Evolutionary conservation across 2,797 vertebrate genomes (phyloP), one percentile per base, ranked within the genome.

Genomic region (Diplodus puntazzo): DNA sequence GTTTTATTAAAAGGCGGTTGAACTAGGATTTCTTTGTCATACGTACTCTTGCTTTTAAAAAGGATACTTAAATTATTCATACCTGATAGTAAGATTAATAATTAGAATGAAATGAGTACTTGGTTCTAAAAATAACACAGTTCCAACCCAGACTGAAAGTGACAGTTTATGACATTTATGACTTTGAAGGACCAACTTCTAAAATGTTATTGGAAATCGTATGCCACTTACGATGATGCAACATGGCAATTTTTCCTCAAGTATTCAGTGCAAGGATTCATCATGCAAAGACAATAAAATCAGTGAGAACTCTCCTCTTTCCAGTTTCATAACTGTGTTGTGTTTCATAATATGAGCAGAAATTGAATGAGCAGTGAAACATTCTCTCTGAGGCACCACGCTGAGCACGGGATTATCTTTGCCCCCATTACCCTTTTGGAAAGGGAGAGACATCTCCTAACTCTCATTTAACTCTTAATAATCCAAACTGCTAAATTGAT

Each of bases 371-470:
- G 82, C 80, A 54, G 77, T 79, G 68, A 90, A 92, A 79, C 57
- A 2, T 69, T 73, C 76, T 89, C 90, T 87, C 85, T 73, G 71
- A 82, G 87, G 88, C 84, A 80, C 72, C 81, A 79, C 57, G 54
- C 83, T 82, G 79, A 83, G 86, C 87, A 79, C 34, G 10, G 79
- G 90, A 91, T 93, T 89, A 92, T 89, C 83, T 86, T 82, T 89
- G 89, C 77, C 84, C 88, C 80, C 69, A 84, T 92, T 89, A 87
- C 75, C 86, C 85, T 88, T 80, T 73, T 83, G 79, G 83, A 88
- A 86, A 82, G 84, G 61, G 63, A 79, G 86, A 74, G 73, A 82
- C 61, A 75, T 87, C 82, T 53, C 87, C 81, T 75, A 84, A 74
- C 54, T 81, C 64, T 71, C 45, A 1, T 80, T 88, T 91, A 89